A percentile compares a stretch with the other conserved stretches of the same genome.
Evolutionary conservation across 2,797 vertebrate genomes (phyloP).

Genomic region (Passerculus sandwichensis): DNA sequence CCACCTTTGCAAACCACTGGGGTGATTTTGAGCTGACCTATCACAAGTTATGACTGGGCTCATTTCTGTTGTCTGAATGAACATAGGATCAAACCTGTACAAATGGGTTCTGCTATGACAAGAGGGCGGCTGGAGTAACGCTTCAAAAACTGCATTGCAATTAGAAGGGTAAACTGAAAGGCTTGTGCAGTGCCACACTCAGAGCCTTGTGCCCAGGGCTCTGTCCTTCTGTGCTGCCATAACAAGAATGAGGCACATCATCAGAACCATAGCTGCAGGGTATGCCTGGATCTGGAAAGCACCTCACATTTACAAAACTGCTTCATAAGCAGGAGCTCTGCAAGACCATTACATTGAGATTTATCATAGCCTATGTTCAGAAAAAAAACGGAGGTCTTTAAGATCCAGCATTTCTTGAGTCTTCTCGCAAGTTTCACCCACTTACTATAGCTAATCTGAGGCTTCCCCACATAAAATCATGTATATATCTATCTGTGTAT

Average conservation of each 20-base stretch:
- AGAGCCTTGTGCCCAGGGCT: background rate
- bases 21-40: background rate
- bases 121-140: fast-evolving
- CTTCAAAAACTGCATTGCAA: background rate
- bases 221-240: background rate
- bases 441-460: background rate
- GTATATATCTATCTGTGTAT: background rate
- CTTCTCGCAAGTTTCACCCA: background rate
- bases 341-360: background rate
- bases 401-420: background rate
- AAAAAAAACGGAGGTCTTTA: background rate
- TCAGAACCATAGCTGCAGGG: background rate
- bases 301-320: background rate
- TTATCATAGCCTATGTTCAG: background rate
- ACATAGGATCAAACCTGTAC: background rate
- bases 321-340: background rate
- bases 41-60: background rate
- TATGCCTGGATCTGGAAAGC: background rate
- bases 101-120: background rate
- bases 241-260: background rate
- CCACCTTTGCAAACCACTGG: background rate
- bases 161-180: background rate
- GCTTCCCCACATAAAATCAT: background rate
- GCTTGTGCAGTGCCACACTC: background rate
- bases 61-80: constrained; percentile 14